A percentile compares a stretch with the other conserved stretches of the same genome.
Evolutionary conservation across 2,113 vertebrate genomes (phyloP).

Genomic region (Lutjanus erythropterus): DNA sequence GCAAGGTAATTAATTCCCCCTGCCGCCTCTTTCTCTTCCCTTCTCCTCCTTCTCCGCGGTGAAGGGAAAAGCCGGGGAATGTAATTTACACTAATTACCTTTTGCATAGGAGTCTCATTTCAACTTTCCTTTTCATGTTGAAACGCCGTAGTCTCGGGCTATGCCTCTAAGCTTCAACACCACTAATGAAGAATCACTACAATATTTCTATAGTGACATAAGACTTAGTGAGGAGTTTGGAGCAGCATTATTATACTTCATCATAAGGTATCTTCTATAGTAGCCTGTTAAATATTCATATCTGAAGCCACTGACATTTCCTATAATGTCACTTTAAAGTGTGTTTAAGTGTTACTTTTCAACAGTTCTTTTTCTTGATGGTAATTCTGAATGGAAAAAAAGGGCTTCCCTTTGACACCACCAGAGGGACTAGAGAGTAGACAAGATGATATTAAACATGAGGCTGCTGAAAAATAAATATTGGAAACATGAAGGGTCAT

Average conservation of each 20-base stretch:
- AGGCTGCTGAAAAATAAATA: conserved; percentile 63
- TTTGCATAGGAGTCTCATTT: conserved; percentile 79
- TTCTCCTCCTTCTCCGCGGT: conserved; percentile 66
- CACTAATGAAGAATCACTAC: conserved; percentile 54
- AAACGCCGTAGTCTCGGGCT: conserved; percentile 35
- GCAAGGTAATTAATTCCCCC: conserved; percentile 82
- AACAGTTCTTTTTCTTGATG: conserved; percentile 16
- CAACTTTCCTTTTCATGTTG: conserved; percentile 79
- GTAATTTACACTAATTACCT: conserved; percentile 84
- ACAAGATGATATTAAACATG: conserved; percentile 41
- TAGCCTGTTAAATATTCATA: background rate
- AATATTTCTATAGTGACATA: conserved; percentile 42
- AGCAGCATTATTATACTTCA: background rate
- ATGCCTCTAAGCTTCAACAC: conserved; percentile 52
- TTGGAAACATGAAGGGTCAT: conserved; percentile 41
- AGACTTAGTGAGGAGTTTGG: conserved; percentile 3
- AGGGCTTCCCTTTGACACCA: conserved; percentile 74
- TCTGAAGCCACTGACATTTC: background rate
- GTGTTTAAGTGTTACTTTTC: conserved; percentile 16
- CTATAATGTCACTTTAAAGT: conserved; percentile 21
- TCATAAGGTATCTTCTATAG: background rate
- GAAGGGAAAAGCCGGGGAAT: conserved; percentile 75
- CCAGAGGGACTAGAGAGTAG: conserved; percentile 88
- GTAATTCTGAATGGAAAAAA: background rate
- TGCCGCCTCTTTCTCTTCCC: conserved; percentile 71